These are phyloP conservation scores for Vesta saturnalis DNA, from an alignment of 2,888 invertebrate genomes.

Conservation along the genomic window DNA sequence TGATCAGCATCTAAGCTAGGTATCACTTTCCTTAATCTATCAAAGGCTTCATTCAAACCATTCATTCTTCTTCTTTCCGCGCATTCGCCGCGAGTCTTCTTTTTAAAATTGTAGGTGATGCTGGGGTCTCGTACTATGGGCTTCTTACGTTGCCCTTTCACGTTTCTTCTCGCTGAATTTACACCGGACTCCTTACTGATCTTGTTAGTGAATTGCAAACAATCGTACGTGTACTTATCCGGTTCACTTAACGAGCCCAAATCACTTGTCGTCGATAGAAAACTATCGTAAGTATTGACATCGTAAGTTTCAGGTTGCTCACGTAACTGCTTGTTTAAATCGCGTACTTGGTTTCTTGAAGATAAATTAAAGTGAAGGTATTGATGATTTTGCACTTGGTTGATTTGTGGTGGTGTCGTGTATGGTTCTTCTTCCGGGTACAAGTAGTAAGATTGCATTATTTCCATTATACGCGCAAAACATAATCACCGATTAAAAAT, in stretches of 20 bases:
- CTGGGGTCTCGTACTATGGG: conserved; percentile 50
- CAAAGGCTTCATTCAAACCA: conserved; percentile 77
- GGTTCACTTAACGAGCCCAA: conserved; percentile 52
- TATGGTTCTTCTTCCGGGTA: conserved; percentile 43
- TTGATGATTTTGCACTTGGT: conserved; percentile 13
- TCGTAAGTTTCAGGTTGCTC: conserved; percentile 51
- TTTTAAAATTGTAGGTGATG: conserved; percentile 65
- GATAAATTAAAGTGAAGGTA: neutral
- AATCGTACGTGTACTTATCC: conserved; percentile 51
- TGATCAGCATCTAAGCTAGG: conserved; percentile 75
- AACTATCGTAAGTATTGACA: conserved; percentile 55
- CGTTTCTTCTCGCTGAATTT: conserved; percentile 41
- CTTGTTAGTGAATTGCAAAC: conserved; percentile 47
- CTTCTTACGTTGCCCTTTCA: conserved; percentile 47
- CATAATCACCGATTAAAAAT: conserved; percentile 6
- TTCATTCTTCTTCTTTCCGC: conserved; percentile 78
- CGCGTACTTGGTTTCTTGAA: neutral
- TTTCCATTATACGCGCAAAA: conserved; percentile 51
- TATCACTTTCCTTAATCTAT: conserved; percentile 73
- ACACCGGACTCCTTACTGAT: conserved; percentile 32
- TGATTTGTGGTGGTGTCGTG: conserved; percentile 22
- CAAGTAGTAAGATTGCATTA: conserved; percentile 54
- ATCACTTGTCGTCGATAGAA: conserved; percentile 51
- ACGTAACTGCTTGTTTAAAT: too few relatives aligned
- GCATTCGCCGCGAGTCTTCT: conserved; percentile 78